Evolutionary conservation across 2,888 invertebrate genomes (phyloP).

Genomic region (Torymus tubicola): DNA sequence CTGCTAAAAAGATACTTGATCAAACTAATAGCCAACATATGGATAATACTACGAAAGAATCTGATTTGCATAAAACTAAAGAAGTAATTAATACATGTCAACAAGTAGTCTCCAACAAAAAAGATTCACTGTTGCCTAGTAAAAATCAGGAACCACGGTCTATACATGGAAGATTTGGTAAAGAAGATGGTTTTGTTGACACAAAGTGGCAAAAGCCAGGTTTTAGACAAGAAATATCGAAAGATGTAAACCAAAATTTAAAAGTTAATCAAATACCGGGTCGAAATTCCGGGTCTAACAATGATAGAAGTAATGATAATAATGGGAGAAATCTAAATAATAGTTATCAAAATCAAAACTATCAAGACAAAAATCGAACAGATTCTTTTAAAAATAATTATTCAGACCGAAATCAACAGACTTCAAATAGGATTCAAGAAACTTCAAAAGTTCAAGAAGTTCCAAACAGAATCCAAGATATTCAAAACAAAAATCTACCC

Average conservation of each 20-base stretch:
- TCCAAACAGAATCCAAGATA: constrained; percentile 4
- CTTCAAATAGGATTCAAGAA: constrained; percentile 1
- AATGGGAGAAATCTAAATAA: background rate
- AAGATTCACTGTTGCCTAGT: background rate
- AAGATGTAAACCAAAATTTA: background rate
- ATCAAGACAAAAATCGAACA: background rate
- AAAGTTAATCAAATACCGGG: background rate
- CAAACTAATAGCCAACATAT: background rate
- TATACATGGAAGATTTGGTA: constrained; percentile 12
- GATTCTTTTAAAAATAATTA: background rate
- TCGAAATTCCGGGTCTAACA: background rate
- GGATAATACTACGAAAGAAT: background rate
- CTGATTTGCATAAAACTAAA: constrained; percentile 1
- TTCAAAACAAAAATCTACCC: too few species aligned
- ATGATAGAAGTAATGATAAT: too few species aligned
- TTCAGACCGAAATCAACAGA: background rate
- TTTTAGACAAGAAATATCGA: background rate
- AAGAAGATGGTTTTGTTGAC: constrained; percentile 6
- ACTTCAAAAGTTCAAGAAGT: background rate
- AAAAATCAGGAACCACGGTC: constrained; percentile 24
- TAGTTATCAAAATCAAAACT: background rate
- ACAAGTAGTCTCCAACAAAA: background rate
- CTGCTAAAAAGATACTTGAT: background rate
- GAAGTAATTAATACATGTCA: background rate
- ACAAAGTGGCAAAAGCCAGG: constrained; percentile 10